phyloP scores from a whole-genome alignment of 2,888 invertebrate species.

The Antheraea yamamai region DNA sequence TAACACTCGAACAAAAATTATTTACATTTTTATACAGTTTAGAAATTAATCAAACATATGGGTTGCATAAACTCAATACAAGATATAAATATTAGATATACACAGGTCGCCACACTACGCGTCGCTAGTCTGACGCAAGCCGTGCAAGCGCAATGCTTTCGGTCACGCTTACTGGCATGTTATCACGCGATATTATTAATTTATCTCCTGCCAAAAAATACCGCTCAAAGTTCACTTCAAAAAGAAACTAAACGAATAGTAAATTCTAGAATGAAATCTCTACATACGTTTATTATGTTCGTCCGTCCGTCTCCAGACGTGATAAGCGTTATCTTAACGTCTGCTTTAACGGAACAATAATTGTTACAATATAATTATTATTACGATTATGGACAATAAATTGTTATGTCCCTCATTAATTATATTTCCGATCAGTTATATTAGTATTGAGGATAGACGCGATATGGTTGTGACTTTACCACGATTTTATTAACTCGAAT shows the following conservation, averaged over 20 bases:
- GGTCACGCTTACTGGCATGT: too few relatives aligned
- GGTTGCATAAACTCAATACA: too few relatives aligned
- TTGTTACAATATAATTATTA: slow-evolving; percentile 79
- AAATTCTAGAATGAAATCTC: slow-evolving; percentile 17
- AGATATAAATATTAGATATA: too few relatives aligned
- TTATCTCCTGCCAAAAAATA: too few relatives aligned
- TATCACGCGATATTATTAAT: too few relatives aligned
- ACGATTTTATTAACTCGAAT: too few relatives aligned
- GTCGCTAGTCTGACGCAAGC: too few relatives aligned
- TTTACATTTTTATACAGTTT: too few relatives aligned
- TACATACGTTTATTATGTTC: slow-evolving; percentile 13
- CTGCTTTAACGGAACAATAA: slow-evolving; percentile 68
- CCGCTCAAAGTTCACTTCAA: background rate
- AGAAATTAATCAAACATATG: too few relatives aligned
- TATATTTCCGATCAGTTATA: slow-evolving; percentile 45
- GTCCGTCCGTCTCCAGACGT: slow-evolving; percentile 1
- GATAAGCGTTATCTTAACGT: slow-evolving; percentile 65
- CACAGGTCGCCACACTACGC: too few relatives aligned
- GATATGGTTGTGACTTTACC: slow-evolving; percentile 26
- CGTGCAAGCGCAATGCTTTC: too few relatives aligned
- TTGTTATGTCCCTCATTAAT: slow-evolving; percentile 66
- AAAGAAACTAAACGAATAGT: background rate
- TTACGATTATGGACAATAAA: slow-evolving; percentile 55
- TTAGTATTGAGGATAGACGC: slow-evolving; percentile 65
- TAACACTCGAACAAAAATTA: too few relatives aligned